These are phyloP conservation scores for Channa striata DNA, from an alignment of 2,797 vertebrate species.

Conservation along the genomic window DNA sequence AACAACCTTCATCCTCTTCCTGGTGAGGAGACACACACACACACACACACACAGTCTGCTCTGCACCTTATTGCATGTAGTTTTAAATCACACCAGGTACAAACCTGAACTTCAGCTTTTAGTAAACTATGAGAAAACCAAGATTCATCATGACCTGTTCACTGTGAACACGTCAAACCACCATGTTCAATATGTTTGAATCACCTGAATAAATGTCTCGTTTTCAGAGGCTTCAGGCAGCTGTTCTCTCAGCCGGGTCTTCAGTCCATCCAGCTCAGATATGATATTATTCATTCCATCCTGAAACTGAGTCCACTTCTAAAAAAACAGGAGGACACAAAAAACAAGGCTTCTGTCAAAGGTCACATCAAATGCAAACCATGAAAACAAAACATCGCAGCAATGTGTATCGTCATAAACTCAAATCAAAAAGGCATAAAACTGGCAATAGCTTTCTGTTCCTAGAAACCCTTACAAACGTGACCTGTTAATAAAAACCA, in stretches of 20 bases:
- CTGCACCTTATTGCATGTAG: no score
- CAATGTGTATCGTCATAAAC: no score
- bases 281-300: slow-evolving; percentile 67
- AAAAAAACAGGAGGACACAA: slow-evolving; percentile 13
- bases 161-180: not conserved
- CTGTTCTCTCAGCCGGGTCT: slow-evolving; percentile 71
- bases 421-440: not conserved
- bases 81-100: no score
- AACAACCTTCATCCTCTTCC: not conserved
- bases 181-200: not conserved
- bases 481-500: not conserved
- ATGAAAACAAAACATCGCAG: not conserved
- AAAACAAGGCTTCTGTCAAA: no score
- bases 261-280: slow-evolving; percentile 80
- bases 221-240: slow-evolving; percentile 76
- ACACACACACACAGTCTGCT: no score
- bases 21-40: no score
- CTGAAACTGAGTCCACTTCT: slow-evolving; percentile 89
- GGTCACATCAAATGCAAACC: no score
- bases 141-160: no score
- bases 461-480: not conserved
- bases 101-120: no score
- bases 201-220: slow-evolving; percentile 86
- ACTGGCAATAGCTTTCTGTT: not conserved
- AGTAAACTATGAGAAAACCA: no score